phyloP scores from a whole-genome alignment of 2,113 vertebrate genomes.

The Entomyzon cyanotis region DNA sequence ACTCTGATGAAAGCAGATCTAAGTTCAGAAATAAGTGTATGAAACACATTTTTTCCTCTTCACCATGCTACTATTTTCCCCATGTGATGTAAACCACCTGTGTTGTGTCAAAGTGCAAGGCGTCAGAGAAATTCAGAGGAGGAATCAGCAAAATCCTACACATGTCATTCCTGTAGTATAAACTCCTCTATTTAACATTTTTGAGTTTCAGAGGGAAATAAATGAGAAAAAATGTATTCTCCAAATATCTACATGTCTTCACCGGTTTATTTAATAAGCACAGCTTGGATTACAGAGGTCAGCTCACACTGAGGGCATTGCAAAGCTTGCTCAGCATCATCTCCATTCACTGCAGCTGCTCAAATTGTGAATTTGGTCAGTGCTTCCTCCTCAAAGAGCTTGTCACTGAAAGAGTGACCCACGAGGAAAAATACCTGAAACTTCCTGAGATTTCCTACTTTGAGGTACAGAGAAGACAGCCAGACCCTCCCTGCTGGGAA shows the following conservation, averaged over 20 bases:
- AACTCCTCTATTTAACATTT: neutral
- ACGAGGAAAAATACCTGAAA: neutral
- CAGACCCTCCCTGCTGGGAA: neutral
- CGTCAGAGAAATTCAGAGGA: neutral
- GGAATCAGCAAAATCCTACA: neutral
- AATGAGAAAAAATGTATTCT: neutral
- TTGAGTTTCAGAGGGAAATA: neutral
- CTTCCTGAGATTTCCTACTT: neutral
- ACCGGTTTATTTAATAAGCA: neutral
- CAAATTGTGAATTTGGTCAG: neutral
- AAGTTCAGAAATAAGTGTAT: constrained; percentile 38
- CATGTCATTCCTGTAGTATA: neutral
- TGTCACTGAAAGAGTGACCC: neutral
- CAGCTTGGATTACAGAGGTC: neutral
- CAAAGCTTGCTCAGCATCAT: neutral
- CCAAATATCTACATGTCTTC: neutral
- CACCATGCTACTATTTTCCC: constrained; percentile 2
- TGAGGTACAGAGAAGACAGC: neutral
- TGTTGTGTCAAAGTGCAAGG: neutral
- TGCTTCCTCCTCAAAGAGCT: neutral
- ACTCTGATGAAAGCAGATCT: constrained; percentile 6
- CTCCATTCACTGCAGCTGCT: neutral
- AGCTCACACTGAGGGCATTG: neutral
- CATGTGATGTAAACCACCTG: constrained; percentile 21
- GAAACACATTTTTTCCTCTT: constrained; percentile 14